phyloP scores from a whole-genome alignment of 2,888 invertebrate genomes.

The Lysandra bellargus region DNA sequence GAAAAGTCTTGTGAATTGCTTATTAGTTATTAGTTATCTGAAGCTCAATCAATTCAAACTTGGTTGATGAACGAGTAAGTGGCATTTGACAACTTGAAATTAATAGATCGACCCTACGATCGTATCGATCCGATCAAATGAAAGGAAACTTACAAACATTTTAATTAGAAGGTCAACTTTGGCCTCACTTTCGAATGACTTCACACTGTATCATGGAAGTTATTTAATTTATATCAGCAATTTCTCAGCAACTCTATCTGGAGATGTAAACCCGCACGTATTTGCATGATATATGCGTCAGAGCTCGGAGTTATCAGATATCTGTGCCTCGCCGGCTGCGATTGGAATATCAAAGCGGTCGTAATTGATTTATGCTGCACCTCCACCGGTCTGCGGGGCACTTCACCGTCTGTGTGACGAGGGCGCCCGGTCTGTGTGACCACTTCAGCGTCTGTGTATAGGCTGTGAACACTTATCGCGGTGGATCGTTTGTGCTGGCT shows the following conservation, averaged over 20 bases:
- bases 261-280: neutral
- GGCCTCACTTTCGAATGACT: too few species aligned
- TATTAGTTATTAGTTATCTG: neutral
- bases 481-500: neutral
- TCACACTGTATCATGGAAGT: too few species aligned
- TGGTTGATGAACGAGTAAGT: neutral
- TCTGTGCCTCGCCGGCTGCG: neutral
- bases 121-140: too few species aligned
- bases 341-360: conserved; percentile 16
- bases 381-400: neutral
- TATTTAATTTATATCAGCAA: too few species aligned
- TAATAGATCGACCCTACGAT: too few species aligned
- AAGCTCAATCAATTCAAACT: neutral
- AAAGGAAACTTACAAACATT: too few species aligned
- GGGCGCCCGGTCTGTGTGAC: neutral
- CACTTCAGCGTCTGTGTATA: neutral
- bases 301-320: neutral
- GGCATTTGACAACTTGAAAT: neutral
- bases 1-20: neutral
- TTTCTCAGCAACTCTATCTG: neutral
- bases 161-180: too few species aligned
- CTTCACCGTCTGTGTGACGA: conserved; percentile 2
- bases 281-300: neutral
- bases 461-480: neutral
- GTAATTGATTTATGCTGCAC: conserved; percentile 26